Evolutionary conservation across 1,140 invertebrate species (phyloP), one percentile per base, ranked within the genome.

Genomic region (Lerema accius): DNA sequence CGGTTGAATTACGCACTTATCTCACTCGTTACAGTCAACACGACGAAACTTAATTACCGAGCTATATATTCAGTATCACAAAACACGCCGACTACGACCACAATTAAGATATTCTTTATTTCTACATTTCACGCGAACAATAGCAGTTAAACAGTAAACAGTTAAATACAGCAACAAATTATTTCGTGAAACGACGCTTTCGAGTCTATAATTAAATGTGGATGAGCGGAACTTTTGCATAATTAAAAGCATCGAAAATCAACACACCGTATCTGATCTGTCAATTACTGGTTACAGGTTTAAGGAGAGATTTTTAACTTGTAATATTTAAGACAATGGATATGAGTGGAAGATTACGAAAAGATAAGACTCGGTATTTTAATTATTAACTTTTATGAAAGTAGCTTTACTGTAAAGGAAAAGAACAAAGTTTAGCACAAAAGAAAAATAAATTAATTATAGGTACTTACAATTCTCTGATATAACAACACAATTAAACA

Each of bases 41-140:
- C 65, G 70, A 23, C 64, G 53, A 63, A 69, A 71, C 50, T 50
- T 46, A 73, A 70, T 76, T 66, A 62, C 43, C 56, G 49, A 67
- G 51, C 42, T 67, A 65, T 74, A 75, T 74, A 75, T 66, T 70
- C 56, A 71, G 68, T 89, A 86, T 86, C 83, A 82, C 66, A 82
- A 76, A 85, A 87, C 86, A 89, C 59, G 76, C 67, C 72, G 65
- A 67, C 67, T 63, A 79, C 68, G 56, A 70, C 77, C 68, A 81
- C 75, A 84, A 86, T 88, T 86, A 86, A 80, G 82, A 86, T 86
- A 84, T 85, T 84, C 82, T 86, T 85, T 84, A 89, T 86, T 85
- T 75, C 66, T 55, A 68, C 66, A 61, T 72, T 80, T 69, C 86
- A 89, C 84, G 86, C 84, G 63, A 86, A 72, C 78, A 69, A 64